These are phyloP conservation scores for Hippocampus abdominalis DNA, from an alignment of 2,113 vertebrate genomes.

Conservation along the genomic window DNA sequence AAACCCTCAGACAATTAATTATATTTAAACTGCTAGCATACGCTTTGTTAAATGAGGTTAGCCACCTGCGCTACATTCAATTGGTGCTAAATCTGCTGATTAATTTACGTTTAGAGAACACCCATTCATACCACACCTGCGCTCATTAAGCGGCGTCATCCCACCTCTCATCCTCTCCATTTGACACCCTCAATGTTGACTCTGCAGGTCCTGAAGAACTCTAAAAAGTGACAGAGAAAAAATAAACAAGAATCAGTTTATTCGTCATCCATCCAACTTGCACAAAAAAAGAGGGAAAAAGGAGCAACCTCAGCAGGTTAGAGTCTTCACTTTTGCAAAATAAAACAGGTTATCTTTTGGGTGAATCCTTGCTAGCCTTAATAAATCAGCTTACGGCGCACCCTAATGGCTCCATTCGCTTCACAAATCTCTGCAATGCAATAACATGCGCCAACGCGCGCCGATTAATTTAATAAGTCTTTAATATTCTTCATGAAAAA, in stretches of 20 bases:
- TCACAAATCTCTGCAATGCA: slow-evolving; percentile 77
- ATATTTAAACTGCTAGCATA: slow-evolving; percentile 77
- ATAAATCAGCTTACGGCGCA: slow-evolving; percentile 77
- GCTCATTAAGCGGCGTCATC: slow-evolving; percentile 16
- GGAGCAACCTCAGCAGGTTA: slow-evolving; percentile 65
- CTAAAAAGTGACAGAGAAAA: background rate
- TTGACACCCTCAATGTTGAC: background rate
- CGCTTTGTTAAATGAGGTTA: slow-evolving; percentile 71
- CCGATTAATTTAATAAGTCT: slow-evolving; percentile 81
- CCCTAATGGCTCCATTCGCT: slow-evolving; percentile 73
- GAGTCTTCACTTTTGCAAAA: slow-evolving; percentile 77
- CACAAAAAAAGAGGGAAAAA: slow-evolving; percentile 7
- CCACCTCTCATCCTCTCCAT: slow-evolving; percentile 7
- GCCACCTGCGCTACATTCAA: slow-evolving; percentile 63
- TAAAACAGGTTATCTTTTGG: slow-evolving; percentile 78
- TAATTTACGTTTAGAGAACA: slow-evolving; percentile 48
- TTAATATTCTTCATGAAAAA: slow-evolving; percentile 77
- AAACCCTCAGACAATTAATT: slow-evolving; percentile 68
- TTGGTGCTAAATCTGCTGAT: slow-evolving; percentile 62
- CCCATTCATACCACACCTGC: slow-evolving; percentile 19
- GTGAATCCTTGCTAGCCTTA: slow-evolving; percentile 72
- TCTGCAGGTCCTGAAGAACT: background rate
- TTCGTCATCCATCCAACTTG: slow-evolving; percentile 22
- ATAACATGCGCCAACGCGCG: slow-evolving; percentile 78
- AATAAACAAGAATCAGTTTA: slow-evolving; percentile 28